Evolutionary conservation across 2,797 vertebrate species (phyloP).

Genomic region (Alauda arvensis): DNA sequence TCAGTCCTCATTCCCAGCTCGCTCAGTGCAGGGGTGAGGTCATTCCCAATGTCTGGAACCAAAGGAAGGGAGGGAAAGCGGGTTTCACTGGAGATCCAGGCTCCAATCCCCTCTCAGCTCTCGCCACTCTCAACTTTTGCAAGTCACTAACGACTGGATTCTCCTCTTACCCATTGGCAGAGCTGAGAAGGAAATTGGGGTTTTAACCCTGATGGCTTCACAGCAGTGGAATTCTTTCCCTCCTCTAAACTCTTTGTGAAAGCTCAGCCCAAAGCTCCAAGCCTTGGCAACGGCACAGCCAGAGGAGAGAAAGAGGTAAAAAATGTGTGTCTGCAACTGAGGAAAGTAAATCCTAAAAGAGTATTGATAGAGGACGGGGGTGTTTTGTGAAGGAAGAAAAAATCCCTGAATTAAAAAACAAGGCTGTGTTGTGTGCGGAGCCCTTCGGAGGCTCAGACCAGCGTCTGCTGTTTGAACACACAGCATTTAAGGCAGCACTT

Average conservation of each 20-base stretch:
- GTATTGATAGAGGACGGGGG: not conserved
- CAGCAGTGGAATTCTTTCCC: not conserved
- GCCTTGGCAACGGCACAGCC: not conserved
- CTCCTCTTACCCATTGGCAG: not conserved
- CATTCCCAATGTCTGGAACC: not conserved
- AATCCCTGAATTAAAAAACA: not conserved
- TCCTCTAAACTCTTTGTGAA: not conserved
- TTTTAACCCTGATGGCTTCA: not conserved
- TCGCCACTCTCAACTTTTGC: not conserved
- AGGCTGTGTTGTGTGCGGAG: not conserved
- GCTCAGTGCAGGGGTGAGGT: accelerated
- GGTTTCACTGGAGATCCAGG: not conserved
- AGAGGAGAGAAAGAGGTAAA: not conserved
- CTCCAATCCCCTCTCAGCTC: not conserved
- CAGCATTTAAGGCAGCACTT: not conserved
- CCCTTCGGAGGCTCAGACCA: not conserved
- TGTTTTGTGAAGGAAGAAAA: not conserved
- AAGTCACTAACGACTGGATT: not conserved
- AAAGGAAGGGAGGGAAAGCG: not conserved
- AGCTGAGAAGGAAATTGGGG: not conserved
- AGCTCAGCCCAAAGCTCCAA: not conserved
- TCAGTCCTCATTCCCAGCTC: not conserved
- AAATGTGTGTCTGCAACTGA: accelerated
- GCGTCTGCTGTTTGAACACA: not conserved
- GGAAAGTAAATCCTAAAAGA: not conserved